Conservation (phyloP, 2,113 vertebrate species). For the Saguinus imperator region DNA sequence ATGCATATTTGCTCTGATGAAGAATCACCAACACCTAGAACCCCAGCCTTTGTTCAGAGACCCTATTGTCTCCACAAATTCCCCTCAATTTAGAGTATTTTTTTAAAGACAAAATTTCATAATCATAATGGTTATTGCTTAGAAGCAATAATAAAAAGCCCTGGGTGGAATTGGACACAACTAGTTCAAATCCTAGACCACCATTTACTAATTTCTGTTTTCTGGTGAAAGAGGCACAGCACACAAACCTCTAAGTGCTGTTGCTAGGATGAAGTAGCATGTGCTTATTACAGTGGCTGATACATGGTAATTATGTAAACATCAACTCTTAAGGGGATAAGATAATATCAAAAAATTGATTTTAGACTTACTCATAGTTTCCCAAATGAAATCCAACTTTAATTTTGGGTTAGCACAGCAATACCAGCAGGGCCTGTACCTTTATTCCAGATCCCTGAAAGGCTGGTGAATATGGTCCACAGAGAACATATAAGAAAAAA, state of each 20-base stretch:
- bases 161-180: background rate
- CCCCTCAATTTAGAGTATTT: background rate
- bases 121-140: background rate
- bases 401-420: background rate
- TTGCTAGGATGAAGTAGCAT: accelerated
- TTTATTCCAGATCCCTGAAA: background rate
- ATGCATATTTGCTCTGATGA: background rate
- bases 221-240: background rate
- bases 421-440: background rate
- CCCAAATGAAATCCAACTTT: background rate
- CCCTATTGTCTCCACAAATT: background rate
- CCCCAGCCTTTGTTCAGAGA: too few relatives aligned
- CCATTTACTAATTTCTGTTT: background rate
- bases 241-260: background rate
- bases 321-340: background rate
- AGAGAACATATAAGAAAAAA: background rate
- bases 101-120: background rate
- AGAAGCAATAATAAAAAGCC: background rate
- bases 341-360: background rate
- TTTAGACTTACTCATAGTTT: background rate
- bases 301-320: background rate
- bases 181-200: background rate
- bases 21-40: background rate
- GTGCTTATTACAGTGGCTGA: background rate
- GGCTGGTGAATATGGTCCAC: background rate